Conservation (phyloP, 2,113 vertebrate genomes). For the Pteronura brasiliensis region DNA sequence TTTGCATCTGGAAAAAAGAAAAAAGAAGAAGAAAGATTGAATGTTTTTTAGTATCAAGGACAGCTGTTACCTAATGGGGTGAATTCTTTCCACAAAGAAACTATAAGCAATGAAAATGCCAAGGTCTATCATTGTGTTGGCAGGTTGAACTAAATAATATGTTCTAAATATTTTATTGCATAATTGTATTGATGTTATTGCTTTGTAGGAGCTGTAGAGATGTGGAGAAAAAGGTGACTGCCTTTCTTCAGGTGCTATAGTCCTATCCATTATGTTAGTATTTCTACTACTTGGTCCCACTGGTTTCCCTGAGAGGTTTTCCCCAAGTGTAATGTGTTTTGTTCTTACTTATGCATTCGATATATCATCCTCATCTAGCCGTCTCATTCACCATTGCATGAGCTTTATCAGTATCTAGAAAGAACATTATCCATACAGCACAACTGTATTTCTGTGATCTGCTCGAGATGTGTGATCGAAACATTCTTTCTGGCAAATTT, state of each 20-base stretch:
- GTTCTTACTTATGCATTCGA: background rate
- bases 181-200: conserved; percentile 14
- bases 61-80: conserved; percentile 56
- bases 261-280: background rate
- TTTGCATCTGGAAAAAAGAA: conserved; percentile 44
- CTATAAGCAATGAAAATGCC: conserved; percentile 55
- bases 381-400: background rate
- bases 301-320: conserved; percentile 35
- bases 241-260: background rate
- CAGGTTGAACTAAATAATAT: conserved; percentile 50
- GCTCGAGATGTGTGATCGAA: background rate
- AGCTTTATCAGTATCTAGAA: conserved; percentile 28
- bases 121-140: conserved; percentile 62
- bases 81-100: conserved; percentile 61
- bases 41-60: conserved; percentile 63
- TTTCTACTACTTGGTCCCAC: background rate
- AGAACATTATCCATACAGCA: background rate
- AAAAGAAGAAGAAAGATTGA: conserved; percentile 43
- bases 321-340: background rate
- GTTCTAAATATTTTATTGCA: conserved; percentile 49
- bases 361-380: background rate
- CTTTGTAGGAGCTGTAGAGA: background rate
- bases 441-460: conserved; percentile 7
- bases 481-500: background rate
- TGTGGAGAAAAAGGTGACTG: background rate